These are phyloP conservation scores for Bombus breviceps DNA, from an alignment of 1,140 invertebrate genomes.

Conservation along the genomic window DNA sequence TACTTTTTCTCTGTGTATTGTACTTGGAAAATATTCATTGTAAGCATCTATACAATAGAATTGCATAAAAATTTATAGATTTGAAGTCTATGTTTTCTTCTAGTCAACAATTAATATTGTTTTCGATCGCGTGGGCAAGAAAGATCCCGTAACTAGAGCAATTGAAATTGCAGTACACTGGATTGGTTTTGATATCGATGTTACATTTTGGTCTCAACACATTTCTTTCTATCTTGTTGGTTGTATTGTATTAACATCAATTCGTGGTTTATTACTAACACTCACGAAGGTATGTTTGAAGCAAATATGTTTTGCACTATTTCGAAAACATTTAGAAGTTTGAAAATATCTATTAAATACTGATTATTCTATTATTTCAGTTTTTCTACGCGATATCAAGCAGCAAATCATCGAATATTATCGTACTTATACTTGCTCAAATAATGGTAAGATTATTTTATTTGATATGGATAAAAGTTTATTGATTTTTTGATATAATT, in stretches of 20 bases:
- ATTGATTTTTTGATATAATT: conserved; percentile 2
- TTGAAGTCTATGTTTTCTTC: conserved; percentile 72
- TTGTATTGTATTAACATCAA: conserved; percentile 99
- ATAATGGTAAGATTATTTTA: conserved; percentile 91
- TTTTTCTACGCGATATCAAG: conserved; percentile 99
- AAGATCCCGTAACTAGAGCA: conserved; percentile 98
- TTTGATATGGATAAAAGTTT: neutral
- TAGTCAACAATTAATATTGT: conserved; percentile 99
- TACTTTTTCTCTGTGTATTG: conserved; percentile 99
- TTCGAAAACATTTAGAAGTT: neutral
- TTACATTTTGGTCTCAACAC: conserved; percentile 99
- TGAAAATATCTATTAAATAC: conserved; percentile 17
- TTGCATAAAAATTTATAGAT: conserved; percentile 11
- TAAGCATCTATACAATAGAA: conserved; percentile 82
- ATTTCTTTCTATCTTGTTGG: conserved; percentile 98
- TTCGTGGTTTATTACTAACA: conserved; percentile 96
- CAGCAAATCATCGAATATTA: conserved; percentile 99
- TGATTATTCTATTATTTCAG: conserved; percentile 83
- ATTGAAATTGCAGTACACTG: conserved; percentile 99
- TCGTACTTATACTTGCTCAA: conserved; percentile 97
- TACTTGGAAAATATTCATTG: conserved; percentile 99
- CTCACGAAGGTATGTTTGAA: conserved; percentile 93
- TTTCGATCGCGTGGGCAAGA: conserved; percentile 98
- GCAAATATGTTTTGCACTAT: neutral
- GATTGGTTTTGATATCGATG: conserved; percentile 98